Evolutionary conservation across 2,797 vertebrate genomes (phyloP).

Genomic region (Phalloptychus januarius): DNA sequence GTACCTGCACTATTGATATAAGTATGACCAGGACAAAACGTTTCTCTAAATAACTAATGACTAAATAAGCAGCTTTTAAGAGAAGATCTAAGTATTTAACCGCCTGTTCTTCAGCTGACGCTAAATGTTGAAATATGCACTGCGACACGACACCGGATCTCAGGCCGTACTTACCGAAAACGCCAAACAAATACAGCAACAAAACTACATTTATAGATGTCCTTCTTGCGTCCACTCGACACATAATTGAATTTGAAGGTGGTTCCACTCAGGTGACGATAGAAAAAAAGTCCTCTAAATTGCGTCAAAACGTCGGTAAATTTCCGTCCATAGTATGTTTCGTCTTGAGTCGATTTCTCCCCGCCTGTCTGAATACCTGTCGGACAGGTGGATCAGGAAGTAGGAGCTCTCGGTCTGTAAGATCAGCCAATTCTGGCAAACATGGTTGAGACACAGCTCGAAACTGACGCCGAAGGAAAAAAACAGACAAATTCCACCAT

Average conservation of each 20-base stretch:
- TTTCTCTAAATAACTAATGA: not conserved
- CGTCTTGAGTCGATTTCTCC: conserved; percentile 29
- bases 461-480: not conserved
- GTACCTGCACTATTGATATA: not conserved
- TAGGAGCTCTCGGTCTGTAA: conserved; percentile 12
- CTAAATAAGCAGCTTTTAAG: too few relatives aligned
- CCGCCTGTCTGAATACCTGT: conserved; percentile 58
- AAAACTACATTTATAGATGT: conserved; percentile 1
- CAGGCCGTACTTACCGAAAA: conserved; percentile 69
- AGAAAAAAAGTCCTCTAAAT: not conserved
- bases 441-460: not conserved
- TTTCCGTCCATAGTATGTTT: conserved; percentile 59
- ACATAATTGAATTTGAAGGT: conserved; percentile 40
- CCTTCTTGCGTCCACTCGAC: not conserved
- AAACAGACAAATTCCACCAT: not conserved
- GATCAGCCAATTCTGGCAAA: not conserved
- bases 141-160: not conserved
- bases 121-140: not conserved
- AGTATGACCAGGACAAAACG: not conserved
- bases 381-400: conserved; percentile 83
- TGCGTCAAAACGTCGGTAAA: conserved; percentile 27
- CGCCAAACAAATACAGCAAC: conserved; percentile 33
- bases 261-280: not conserved
- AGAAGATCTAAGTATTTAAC: not conserved
- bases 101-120: not conserved